Percentiles rank a stretch among this genome's conserved stretches.
These are phyloP conservation scores for Thamnaconus septentrionalis DNA, from an alignment of 2,113 vertebrate species.

Conservation along the genomic window DNA sequence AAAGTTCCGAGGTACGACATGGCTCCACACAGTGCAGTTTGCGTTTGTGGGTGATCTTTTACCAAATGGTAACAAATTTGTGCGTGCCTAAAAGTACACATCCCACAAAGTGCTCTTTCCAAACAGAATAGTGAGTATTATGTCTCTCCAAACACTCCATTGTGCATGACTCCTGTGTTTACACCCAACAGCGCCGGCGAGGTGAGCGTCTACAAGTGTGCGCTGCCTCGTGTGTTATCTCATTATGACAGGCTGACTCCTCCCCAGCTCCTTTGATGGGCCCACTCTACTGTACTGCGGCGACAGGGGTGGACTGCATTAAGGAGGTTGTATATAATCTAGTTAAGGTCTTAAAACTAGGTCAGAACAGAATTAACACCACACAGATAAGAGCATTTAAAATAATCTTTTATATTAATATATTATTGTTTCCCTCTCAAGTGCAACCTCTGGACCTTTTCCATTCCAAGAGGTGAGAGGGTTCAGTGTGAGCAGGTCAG, in stretches of 20 bases:
- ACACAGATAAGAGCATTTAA: slow-evolving; percentile 13
- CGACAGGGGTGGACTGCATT: not conserved
- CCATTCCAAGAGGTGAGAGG: slow-evolving; percentile 37
- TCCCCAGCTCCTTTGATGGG: slow-evolving; percentile 40
- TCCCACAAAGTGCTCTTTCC: not conserved
- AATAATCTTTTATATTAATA: slow-evolving; percentile 2
- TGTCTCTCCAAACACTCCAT: slow-evolving; percentile 26
- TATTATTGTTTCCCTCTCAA: slow-evolving; percentile 10
- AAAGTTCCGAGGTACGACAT: slow-evolving; percentile 28
- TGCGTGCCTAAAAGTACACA: slow-evolving; percentile 4
- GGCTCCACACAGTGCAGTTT: slow-evolving; percentile 14
- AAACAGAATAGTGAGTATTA: not conserved
- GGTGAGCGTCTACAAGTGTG: slow-evolving; percentile 21
- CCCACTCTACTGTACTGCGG: slow-evolving; percentile 30
- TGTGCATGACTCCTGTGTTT: not conserved
- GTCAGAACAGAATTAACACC: slow-evolving; percentile 20
- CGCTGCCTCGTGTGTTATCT: slow-evolving; percentile 25
- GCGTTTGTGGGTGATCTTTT: slow-evolving; percentile 17
- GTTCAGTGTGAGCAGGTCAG: slow-evolving; percentile 32
- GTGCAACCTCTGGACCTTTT: not conserved
- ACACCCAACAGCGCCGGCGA: too few species aligned
- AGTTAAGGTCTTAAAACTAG: slow-evolving; percentile 7
- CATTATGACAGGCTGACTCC: slow-evolving; percentile 40
- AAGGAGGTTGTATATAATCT: not conserved
- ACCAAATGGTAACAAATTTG: not conserved